Conservation (phyloP, 2,888 invertebrate species). For the Amiota communis region DNA sequence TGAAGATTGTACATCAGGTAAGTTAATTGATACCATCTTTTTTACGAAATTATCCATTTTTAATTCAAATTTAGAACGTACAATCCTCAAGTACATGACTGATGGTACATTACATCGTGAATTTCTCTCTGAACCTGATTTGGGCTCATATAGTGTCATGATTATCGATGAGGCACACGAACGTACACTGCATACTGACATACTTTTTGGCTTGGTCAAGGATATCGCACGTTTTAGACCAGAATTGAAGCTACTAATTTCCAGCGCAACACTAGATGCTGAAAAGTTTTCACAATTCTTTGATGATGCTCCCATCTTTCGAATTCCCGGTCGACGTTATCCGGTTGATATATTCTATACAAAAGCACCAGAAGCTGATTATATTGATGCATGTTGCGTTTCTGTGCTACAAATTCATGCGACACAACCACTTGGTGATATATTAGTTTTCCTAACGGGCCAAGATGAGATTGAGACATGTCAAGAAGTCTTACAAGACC, state of each 20-base stretch:
- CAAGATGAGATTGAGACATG: conserved; percentile 94
- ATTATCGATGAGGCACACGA: conserved; percentile 99
- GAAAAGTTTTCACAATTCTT: conserved; percentile 98
- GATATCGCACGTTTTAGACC: conserved; percentile 94
- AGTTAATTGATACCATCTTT: not conserved
- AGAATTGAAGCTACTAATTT: conserved; percentile 96
- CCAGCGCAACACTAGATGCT: conserved; percentile 98
- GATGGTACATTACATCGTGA: conserved; percentile 98
- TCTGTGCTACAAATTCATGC: conserved; percentile 98
- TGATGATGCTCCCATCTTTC: conserved; percentile 97
- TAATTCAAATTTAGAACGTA: conserved; percentile 80
- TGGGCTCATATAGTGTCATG: conserved; percentile 97
- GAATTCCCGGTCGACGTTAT: conserved; percentile 97
- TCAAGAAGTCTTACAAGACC: conserved; percentile 90
- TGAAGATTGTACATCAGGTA: conserved; percentile 95
- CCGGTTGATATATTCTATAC: conserved; percentile 99
- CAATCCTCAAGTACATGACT: conserved; percentile 98
- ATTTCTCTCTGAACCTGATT: conserved; percentile 96
- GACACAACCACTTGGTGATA: conserved; percentile 95
- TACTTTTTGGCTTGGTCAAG: conserved; percentile 96
- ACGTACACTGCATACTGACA: conserved; percentile 97
- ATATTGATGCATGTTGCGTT: conserved; percentile 98
- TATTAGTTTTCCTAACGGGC: conserved; percentile 96
- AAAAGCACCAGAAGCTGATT: conserved; percentile 99
- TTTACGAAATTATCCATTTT: not conserved